Conservation (phyloP, 2,113 vertebrate genomes). For the Platysternon megacephalum region DNA sequence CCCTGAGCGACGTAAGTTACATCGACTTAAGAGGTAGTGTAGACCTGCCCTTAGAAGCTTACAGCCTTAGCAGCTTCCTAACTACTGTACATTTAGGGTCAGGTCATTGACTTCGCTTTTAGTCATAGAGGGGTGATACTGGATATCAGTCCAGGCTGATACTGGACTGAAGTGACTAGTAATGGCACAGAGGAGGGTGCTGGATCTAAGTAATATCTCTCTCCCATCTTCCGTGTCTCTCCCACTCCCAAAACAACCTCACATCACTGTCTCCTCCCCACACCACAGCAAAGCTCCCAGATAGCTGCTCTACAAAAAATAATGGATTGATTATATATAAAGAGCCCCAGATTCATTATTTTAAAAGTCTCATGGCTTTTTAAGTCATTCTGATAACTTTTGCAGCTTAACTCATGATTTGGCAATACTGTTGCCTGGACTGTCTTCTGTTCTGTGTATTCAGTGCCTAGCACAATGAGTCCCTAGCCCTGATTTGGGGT, state of each 20-base stretch:
- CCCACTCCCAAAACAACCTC: too few species aligned
- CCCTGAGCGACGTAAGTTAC: too few species aligned
- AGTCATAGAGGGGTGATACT: not conserved
- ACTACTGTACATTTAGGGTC: not conserved
- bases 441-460: not conserved
- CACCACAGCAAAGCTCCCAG: not conserved
- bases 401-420: not conserved
- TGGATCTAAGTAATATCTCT: not conserved
- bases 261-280: not conserved
- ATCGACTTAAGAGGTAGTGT: too few species aligned
- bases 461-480: not conserved
- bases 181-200: not conserved
- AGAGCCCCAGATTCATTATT: not conserved
- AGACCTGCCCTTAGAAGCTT: conserved; percentile 8
- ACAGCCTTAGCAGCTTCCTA: conserved; percentile 34
- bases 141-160: not conserved
- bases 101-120: conserved; percentile 12
- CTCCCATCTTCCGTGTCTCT: not conserved
- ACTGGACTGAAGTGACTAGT: not conserved
- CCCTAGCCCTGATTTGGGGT: not conserved
- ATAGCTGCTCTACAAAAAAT: not conserved
- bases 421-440: rapidly evolving
- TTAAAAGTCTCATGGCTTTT: not conserved
- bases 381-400: not conserved
- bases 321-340: not conserved